Conservation (phyloP, 2,797 vertebrate species). For the Myotis vivesi region DNA sequence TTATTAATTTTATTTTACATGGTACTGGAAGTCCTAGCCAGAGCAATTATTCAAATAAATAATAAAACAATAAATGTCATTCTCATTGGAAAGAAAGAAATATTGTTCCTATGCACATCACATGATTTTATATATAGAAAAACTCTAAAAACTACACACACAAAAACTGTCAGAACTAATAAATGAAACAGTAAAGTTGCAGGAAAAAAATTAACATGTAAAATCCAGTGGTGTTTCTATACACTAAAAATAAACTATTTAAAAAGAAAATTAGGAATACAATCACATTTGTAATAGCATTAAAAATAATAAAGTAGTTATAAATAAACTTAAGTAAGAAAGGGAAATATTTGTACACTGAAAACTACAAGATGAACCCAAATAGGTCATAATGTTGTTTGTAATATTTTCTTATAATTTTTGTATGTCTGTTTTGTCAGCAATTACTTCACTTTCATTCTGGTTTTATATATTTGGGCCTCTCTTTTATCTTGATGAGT, state of each 20-base stretch:
- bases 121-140: background rate
- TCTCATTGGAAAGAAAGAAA: background rate
- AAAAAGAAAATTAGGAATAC: background rate
- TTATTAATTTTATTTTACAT: background rate
- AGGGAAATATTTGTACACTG: background rate
- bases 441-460: background rate
- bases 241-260: background rate
- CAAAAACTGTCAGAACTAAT: background rate
- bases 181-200: background rate
- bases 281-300: background rate
- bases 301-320: background rate
- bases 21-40: background rate
- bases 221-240: background rate
- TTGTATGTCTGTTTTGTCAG: background rate
- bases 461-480: background rate
- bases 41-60: background rate
- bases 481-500: background rate
- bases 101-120: background rate
- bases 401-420: background rate
- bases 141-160: background rate
- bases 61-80: background rate
- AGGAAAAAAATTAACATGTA: background rate
- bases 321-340: background rate
- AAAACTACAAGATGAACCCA: background rate
- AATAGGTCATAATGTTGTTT: background rate